A percentile compares a stretch with the other conserved stretches of the same genome.
Conservation (phyloP, 1,140 invertebrate species). For the Bathynomus jamesi region DNA sequence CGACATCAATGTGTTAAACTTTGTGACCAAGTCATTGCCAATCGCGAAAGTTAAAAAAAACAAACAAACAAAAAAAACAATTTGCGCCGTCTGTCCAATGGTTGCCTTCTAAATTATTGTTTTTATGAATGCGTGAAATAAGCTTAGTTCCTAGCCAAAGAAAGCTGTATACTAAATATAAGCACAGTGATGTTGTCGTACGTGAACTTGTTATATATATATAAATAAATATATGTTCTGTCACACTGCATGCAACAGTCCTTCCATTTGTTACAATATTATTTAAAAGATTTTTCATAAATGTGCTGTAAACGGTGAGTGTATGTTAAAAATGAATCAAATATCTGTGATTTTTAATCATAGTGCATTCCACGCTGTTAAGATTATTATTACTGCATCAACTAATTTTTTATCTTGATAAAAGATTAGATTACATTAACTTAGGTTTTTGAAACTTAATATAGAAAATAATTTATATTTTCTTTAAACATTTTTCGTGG, state of each 20-base stretch:
- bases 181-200: conserved; percentile 7
- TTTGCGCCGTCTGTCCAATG: background rate
- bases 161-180: conserved; percentile 20
- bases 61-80: background rate
- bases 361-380: background rate
- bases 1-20: conserved; percentile 36
- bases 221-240: conserved; percentile 12
- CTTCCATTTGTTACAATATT: conserved; percentile 21
- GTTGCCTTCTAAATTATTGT: conserved; percentile 22
- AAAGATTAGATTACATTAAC: no score
- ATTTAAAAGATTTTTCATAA: background rate
- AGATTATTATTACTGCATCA: no score
- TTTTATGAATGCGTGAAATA: background rate
- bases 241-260: conserved; percentile 21
- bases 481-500: background rate
- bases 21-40: background rate
- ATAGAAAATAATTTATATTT: background rate
- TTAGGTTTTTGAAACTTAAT: no score
- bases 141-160: conserved; percentile 37
- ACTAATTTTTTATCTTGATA: no score
- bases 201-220: conserved; percentile 20
- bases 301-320: conserved; percentile 1
- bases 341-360: background rate
- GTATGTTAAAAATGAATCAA: background rate
- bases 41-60: background rate